Evolutionary conservation across 2,113 vertebrate genomes (phyloP).

Genomic region (Petaurus breviceps): DNA sequence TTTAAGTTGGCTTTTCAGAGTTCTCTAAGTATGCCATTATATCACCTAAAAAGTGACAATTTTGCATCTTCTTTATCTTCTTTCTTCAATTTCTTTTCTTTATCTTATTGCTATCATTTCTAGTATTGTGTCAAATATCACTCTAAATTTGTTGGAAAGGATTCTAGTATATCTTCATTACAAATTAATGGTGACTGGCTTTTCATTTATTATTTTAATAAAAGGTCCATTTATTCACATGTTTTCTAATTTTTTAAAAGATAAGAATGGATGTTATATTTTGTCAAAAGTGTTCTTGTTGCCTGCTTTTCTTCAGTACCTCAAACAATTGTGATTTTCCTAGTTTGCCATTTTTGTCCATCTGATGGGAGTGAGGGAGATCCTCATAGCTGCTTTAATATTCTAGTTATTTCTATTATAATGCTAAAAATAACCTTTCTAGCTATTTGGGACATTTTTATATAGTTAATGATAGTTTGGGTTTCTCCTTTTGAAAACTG

Average conservation of each 20-base stretch:
- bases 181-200: background rate
- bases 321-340: background rate
- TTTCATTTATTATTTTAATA: background rate
- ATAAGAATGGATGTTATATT: background rate
- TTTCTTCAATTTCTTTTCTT: background rate
- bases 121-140: background rate
- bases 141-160: background rate
- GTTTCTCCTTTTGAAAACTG: background rate
- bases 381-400: background rate
- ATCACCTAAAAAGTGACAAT: background rate
- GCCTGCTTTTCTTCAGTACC: background rate
- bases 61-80: background rate
- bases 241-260: background rate
- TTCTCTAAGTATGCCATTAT: background rate
- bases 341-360: background rate
- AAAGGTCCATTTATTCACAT: background rate
- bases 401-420: background rate
- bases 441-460: background rate
- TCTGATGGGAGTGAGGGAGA: background rate
- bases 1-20: background rate
- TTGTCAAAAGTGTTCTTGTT: background rate
- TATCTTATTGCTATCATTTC: background rate
- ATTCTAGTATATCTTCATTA: background rate
- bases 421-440: background rate
- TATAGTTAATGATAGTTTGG: too few relatives aligned